Conservation (phyloP, 2,113 vertebrate genomes). For the Lathamus discolor region DNA sequence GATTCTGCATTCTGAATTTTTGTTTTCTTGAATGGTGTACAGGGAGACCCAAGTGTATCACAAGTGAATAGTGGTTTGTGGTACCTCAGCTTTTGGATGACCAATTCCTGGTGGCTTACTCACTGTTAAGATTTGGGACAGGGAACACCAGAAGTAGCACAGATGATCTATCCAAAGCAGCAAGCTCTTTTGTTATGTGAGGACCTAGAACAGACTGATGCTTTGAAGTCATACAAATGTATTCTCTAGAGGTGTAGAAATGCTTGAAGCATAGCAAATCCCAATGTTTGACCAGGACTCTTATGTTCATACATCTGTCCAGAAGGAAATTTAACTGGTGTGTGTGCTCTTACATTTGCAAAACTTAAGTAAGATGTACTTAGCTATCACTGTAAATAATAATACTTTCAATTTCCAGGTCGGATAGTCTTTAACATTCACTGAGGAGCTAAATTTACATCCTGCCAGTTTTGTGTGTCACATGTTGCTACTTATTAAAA, state of each 20-base stretch:
- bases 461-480: background rate
- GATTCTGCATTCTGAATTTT: background rate
- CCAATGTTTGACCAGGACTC: background rate
- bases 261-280: background rate
- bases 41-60: background rate
- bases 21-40: background rate
- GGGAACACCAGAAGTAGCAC: background rate
- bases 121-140: background rate
- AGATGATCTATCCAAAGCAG: accelerated
- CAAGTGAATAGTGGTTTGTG: background rate
- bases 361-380: background rate
- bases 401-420: background rate
- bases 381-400: background rate
- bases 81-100: background rate
- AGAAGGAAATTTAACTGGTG: background rate
- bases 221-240: background rate
- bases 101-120: background rate
- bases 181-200: background rate
- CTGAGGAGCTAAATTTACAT: background rate
- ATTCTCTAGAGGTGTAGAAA: background rate
- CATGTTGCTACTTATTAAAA: background rate
- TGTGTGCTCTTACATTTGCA: background rate
- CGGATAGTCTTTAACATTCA: background rate
- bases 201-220: background rate
- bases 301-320: background rate